phyloP scores from a whole-genome alignment of 2,113 vertebrate genomes.

The Nanorana parkeri region DNA sequence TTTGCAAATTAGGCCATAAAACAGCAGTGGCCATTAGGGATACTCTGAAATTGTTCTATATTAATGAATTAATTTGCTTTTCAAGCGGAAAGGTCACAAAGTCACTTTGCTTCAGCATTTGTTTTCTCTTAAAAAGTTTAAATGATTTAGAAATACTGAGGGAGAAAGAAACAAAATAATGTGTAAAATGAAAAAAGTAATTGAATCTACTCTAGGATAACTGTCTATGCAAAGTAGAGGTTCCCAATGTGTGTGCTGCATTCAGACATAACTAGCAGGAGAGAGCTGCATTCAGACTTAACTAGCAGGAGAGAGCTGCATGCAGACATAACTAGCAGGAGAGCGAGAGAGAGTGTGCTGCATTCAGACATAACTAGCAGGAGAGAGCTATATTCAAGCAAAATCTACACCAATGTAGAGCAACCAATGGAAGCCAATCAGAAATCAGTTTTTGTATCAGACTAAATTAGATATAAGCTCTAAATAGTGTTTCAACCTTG shows the following conservation, averaged over 20 bases:
- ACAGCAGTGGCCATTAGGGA: conserved; percentile 54
- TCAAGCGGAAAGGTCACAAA: conserved; percentile 54
- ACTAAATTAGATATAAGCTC: too few relatives aligned
- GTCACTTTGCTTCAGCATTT: conserved; percentile 37
- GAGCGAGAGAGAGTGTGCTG: too few relatives aligned
- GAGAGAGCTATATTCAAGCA: too few relatives aligned
- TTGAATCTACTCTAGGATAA: background rate
- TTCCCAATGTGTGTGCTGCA: background rate
- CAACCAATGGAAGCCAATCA: too few relatives aligned
- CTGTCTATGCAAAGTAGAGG: background rate
- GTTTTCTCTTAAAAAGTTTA: background rate
- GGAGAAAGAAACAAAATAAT: background rate
- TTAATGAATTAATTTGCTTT: conserved; percentile 57
- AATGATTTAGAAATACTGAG: conserved; percentile 24
- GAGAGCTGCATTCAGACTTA: too few relatives aligned
- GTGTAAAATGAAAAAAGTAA: background rate
- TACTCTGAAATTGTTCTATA: conserved; percentile 49
- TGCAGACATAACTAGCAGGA: too few relatives aligned
- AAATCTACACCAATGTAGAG: too few relatives aligned
- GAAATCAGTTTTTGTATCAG: too few relatives aligned
- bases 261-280: too few relatives aligned
- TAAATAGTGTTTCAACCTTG: too few relatives aligned
- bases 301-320: too few relatives aligned
- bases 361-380: too few relatives aligned
- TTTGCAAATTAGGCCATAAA: conserved; percentile 52